Evolutionary conservation across 2,888 invertebrate species (phyloP).

Genomic region (Antheraea assamensis): DNA sequence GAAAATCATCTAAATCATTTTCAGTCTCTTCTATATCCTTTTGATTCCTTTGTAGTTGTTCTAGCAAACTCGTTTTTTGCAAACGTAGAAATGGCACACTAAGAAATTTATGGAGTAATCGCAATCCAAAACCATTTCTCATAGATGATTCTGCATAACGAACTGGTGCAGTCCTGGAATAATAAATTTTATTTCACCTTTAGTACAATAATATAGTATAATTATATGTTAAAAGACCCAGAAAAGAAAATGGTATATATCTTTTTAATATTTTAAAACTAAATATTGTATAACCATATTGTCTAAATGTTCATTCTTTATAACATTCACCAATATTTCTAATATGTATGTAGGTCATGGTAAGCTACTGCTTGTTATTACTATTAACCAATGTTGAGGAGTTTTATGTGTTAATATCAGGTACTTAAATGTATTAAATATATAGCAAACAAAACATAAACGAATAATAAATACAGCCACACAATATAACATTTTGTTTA

Average conservation of each 20-base stretch:
- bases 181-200: not conserved
- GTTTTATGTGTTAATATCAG: not conserved
- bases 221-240: not conserved
- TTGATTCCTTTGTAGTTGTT: constrained; percentile 92
- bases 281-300: no score
- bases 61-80: constrained; percentile 91
- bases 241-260: no score
- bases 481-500: not conserved
- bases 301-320: no score
- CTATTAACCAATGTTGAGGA: no score
- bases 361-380: no score
- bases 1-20: constrained; percentile 88
- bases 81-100: constrained; percentile 96
- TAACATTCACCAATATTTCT: no score
- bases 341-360: no score
- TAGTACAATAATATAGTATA: not conserved
- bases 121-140: constrained; percentile 97
- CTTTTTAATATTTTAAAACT: no score
- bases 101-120: constrained; percentile 96
- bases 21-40: constrained; percentile 90
- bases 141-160: constrained; percentile 96
- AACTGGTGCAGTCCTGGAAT: constrained; percentile 83
- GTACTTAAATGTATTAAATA: not conserved
- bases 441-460: not conserved
- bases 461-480: not conserved